Evolutionary conservation across 2,113 vertebrate genomes (phyloP).

Genomic region (Chionis minor): DNA sequence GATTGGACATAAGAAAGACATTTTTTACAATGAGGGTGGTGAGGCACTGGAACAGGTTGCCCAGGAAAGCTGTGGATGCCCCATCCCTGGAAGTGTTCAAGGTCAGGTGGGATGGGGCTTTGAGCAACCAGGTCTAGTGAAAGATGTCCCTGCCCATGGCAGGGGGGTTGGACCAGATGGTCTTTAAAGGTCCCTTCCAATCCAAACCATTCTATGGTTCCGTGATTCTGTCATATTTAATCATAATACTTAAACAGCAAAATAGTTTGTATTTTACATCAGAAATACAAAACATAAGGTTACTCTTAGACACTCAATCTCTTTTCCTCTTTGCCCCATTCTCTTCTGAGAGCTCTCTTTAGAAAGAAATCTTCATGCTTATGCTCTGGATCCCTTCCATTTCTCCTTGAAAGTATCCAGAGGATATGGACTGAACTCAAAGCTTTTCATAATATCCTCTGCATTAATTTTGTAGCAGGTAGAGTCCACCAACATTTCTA

Average conservation of each 20-base stretch:
- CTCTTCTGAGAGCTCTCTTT: not conserved
- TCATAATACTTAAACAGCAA: not conserved
- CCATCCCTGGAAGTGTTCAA: not conserved
- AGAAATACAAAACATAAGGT: not conserved
- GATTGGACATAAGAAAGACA: not conserved
- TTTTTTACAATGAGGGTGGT: not conserved
- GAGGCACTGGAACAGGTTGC: not conserved
- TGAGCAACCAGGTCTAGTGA: not conserved
- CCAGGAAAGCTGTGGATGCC: not conserved
- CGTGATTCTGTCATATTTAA: not conserved
- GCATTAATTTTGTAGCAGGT: not conserved
- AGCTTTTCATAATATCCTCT: not conserved
- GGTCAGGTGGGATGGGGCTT: fast-evolving
- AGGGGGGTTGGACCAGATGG: not conserved
- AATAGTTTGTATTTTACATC: not conserved
- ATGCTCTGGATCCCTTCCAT: not conserved
- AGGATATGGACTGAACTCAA: not conserved
- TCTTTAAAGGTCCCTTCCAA: not conserved
- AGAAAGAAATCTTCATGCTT: not conserved
- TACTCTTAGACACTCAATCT: not conserved
- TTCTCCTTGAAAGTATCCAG: not conserved
- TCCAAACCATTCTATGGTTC: not conserved
- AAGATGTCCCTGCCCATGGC: not conserved
- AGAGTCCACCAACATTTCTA: not conserved
- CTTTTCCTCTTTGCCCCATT: not conserved